Conservation (phyloP, 1,140 invertebrate species). For the Ganaspis sp. region DNA sequence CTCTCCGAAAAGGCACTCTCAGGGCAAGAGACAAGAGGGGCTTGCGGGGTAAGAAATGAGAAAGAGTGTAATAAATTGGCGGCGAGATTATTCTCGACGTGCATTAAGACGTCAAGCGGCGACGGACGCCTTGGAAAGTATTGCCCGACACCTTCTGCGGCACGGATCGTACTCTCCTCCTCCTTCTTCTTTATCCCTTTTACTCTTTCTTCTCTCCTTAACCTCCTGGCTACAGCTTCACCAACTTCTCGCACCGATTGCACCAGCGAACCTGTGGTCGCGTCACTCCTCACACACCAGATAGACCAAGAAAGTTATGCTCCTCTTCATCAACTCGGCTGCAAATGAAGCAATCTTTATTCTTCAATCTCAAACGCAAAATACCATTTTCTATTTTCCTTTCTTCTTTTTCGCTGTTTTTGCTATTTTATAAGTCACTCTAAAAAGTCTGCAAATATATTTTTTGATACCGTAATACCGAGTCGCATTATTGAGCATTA, state of each 20-base stretch:
- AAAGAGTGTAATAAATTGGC: constrained; percentile 77
- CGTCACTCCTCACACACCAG: constrained; percentile 22
- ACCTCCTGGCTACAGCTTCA: constrained; percentile 39
- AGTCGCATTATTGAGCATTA: no score
- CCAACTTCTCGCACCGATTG: constrained; percentile 21
- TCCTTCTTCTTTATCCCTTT: constrained; percentile 44
- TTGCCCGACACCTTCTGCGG: constrained; percentile 74
- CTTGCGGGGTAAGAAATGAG: constrained; percentile 71
- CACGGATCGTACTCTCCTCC: constrained; percentile 52
- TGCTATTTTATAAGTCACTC: no score
- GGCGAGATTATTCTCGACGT: constrained; percentile 77
- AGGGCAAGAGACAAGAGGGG: constrained; percentile 47
- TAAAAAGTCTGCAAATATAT: no score
- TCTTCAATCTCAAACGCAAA: constrained; percentile 56
- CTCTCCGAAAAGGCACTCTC: constrained; percentile 43
- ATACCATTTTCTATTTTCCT: neutral
- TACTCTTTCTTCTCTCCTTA: constrained; percentile 46
- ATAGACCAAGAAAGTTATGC: constrained; percentile 58
- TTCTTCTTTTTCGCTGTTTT: no score
- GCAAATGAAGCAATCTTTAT: constrained; percentile 71
- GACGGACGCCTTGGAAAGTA: constrained; percentile 75
- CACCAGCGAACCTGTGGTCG: constrained; percentile 28
- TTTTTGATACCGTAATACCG: no score
- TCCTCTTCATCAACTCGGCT: constrained; percentile 68
- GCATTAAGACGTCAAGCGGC: constrained; percentile 77